A percentile compares a stretch with the other conserved stretches of the same genome.
Conservation (phyloP, 2,113 vertebrate species). For the Cinclus cinclus region DNA sequence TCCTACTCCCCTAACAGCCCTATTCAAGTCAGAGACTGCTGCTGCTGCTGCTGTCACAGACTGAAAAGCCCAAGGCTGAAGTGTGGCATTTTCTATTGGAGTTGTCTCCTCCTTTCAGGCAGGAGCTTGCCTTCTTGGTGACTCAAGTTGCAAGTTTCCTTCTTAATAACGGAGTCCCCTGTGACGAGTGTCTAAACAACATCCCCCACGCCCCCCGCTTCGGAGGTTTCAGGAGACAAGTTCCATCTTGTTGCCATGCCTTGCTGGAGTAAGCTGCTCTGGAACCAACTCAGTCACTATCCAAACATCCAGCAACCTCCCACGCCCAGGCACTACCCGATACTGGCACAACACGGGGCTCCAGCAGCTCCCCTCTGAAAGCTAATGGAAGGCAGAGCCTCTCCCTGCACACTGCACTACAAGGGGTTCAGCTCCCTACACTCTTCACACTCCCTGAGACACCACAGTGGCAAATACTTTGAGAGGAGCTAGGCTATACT, state of each 20-base stretch:
- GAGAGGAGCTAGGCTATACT: not conserved
- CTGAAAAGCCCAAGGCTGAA: not conserved
- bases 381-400: not conserved
- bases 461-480: not conserved
- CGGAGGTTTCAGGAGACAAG: not conserved
- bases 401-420: fast-evolving
- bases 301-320: not conserved
- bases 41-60: not conserved
- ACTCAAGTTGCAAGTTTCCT: not conserved
- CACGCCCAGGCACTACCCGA: not conserved
- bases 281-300: not conserved
- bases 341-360: fast-evolving
- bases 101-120: not conserved
- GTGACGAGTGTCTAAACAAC: not conserved
- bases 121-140: not conserved
- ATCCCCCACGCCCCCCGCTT: not conserved
- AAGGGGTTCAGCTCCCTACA: not conserved
- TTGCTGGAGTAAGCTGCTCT: not conserved
- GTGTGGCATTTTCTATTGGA: not conserved
- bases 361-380: not conserved
- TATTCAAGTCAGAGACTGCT: not conserved
- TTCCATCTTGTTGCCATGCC: not conserved
- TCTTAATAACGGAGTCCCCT: not conserved
- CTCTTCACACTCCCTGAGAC: not conserved
- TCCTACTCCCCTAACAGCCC: not conserved